These are phyloP conservation scores for Mustela nigripes DNA, from an alignment of 2,113 vertebrate genomes.

Conservation along the genomic window DNA sequence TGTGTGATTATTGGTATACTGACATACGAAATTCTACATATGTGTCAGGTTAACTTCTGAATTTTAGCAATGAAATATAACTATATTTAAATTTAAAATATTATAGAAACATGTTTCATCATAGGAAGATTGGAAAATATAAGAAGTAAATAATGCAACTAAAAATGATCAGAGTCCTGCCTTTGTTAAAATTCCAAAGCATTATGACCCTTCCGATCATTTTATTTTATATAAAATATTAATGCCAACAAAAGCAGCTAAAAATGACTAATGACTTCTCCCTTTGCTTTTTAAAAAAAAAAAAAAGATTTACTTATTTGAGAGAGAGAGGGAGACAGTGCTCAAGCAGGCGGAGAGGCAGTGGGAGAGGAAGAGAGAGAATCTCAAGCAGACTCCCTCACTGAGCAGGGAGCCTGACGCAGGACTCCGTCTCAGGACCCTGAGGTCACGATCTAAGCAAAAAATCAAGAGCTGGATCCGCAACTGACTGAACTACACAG, in stretches of 20 bases:
- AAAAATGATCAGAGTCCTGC: neutral
- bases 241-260: conserved; percentile 22
- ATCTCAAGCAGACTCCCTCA: neutral
- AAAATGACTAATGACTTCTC: neutral
- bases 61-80: conserved; percentile 5
- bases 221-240: conserved; percentile 27
- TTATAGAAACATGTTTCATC: conserved; percentile 7
- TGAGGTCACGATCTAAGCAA: neutral
- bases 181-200: conserved; percentile 33
- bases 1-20: neutral
- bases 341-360: neutral
- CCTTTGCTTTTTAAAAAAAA: neutral
- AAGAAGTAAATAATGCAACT: conserved; percentile 17
- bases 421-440: neutral
- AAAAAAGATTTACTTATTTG: neutral
- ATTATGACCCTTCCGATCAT: neutral
- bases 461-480: neutral
- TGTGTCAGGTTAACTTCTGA: conserved; percentile 6
- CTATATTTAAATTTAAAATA: conserved; percentile 25
- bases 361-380: neutral
- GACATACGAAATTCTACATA: neutral
- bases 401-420: neutral
- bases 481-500: neutral
- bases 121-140: neutral
- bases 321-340: neutral